Evolutionary conservation across 2,888 invertebrate species (phyloP).

Genomic region (Hedya salicella): DNA sequence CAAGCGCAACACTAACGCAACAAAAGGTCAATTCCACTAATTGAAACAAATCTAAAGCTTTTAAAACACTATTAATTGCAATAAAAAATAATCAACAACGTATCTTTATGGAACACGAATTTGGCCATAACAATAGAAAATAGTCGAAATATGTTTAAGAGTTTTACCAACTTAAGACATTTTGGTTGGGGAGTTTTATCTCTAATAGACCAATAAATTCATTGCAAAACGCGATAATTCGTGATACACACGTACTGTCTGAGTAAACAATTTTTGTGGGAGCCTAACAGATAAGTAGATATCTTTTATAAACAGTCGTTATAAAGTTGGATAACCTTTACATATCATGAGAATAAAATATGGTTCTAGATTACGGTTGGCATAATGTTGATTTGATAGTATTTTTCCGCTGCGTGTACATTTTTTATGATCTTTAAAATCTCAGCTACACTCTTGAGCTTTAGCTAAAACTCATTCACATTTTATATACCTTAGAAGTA

Average conservation of each 20-base stretch:
- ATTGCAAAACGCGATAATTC: slow-evolving; percentile 36
- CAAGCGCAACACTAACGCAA: neutral
- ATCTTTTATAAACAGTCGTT: slow-evolving; percentile 36
- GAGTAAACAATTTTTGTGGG: slow-evolving; percentile 39
- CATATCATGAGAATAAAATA: slow-evolving; percentile 36
- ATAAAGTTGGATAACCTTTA: slow-evolving; percentile 40
- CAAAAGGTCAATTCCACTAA: slow-evolving; percentile 17
- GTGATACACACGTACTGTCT: neutral
- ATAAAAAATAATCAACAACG: slow-evolving; percentile 26
- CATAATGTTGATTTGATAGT: neutral
- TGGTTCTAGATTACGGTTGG: slow-evolving; percentile 3
- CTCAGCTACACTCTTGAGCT: no score
- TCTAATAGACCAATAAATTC: slow-evolving; percentile 20
- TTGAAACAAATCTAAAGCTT: slow-evolving; percentile 22
- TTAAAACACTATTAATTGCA: slow-evolving; percentile 36
- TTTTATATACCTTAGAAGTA: no score
- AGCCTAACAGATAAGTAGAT: slow-evolving; percentile 27
- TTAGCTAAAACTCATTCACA: no score
- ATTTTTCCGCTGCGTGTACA: neutral
- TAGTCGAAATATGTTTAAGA: neutral
- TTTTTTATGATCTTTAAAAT: neutral
- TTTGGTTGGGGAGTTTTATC: neutral
- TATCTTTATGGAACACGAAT: slow-evolving; percentile 22
- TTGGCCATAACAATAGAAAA: neutral
- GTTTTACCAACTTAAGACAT: neutral